phyloP scores from a whole-genome alignment of 2,888 invertebrate species.

The Phymatocera aterrima region DNA sequence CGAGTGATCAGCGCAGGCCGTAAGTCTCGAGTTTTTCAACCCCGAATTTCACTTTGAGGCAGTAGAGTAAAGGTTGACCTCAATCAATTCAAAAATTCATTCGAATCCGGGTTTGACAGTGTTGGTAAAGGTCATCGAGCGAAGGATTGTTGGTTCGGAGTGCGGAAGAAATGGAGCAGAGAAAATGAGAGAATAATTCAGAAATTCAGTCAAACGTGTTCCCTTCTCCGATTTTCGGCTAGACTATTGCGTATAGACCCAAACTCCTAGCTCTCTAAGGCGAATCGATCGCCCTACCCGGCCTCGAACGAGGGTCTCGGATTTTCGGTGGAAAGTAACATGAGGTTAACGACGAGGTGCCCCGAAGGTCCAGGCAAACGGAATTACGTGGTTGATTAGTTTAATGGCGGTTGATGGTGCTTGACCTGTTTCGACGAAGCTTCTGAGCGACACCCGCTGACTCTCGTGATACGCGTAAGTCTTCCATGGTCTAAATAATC shows the following conservation, averaged over 20 bases:
- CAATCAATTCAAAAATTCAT: too few relatives aligned
- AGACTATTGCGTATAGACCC: too few relatives aligned
- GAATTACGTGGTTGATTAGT: conserved; percentile 36
- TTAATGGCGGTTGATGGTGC: conserved; percentile 32
- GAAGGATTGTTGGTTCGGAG: too few relatives aligned
- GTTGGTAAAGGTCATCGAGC: too few relatives aligned
- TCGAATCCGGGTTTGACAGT: too few relatives aligned
- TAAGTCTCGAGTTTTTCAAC: conserved; percentile 2
- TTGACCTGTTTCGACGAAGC: conserved; percentile 27
- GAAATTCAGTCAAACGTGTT: too few relatives aligned
- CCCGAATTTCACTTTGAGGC: neutral
- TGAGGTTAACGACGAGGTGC: conserved; percentile 20
- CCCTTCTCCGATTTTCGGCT: neutral
- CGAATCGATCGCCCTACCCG: neutral
- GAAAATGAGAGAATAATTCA: too few relatives aligned
- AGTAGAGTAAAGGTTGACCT: neutral
- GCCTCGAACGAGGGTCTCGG: neutral
- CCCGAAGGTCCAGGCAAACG: conserved; percentile 6
- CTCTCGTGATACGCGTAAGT: neutral
- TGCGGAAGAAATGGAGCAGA: too few relatives aligned
- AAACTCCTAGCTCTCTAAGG: neutral
- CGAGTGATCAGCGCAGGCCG: neutral
- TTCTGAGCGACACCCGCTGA: neutral
- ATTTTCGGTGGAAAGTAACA: neutral
- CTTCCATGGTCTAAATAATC: neutral